Evolutionary conservation across 2,797 vertebrate species (phyloP).

Genomic region (Potorous gilbertii): DNA sequence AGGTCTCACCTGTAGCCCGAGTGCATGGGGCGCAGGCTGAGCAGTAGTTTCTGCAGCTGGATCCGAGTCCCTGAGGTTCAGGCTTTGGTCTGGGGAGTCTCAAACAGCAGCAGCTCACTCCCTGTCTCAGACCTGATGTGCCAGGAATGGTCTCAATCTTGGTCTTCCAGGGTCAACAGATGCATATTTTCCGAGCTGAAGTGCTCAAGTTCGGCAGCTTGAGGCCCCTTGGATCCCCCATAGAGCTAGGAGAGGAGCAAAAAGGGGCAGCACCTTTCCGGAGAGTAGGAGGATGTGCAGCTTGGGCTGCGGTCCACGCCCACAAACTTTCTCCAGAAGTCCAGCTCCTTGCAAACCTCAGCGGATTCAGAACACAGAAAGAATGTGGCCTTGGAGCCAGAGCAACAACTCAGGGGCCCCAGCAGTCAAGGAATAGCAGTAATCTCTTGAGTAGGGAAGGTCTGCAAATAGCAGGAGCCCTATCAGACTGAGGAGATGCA

Average conservation of each 20-base stretch:
- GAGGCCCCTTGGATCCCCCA: constrained; percentile 69
- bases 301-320: constrained; percentile 72
- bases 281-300: constrained; percentile 69
- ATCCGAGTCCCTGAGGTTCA: constrained; percentile 57
- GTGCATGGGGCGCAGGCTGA: constrained; percentile 61
- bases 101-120: constrained; percentile 70
- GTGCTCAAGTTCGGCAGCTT: constrained; percentile 73
- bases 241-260: constrained; percentile 66
- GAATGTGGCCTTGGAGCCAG: constrained; percentile 61
- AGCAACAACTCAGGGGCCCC: constrained; percentile 75
- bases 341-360: constrained; percentile 61
- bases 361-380: constrained; percentile 70
- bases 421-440: background rate
- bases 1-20: constrained; percentile 83
- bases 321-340: constrained; percentile 78
- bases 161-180: constrained; percentile 68
- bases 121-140: constrained; percentile 55
- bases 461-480: background rate
- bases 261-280: constrained; percentile 67
- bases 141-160: constrained; percentile 62
- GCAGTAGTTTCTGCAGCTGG: constrained; percentile 65
- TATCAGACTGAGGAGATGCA: background rate
- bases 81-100: constrained; percentile 74
- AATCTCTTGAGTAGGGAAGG: background rate
- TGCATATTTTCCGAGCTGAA: constrained; percentile 74